Evolutionary conservation across 2,888 invertebrate genomes (phyloP).

Genomic region (Phalangium opilio): DNA sequence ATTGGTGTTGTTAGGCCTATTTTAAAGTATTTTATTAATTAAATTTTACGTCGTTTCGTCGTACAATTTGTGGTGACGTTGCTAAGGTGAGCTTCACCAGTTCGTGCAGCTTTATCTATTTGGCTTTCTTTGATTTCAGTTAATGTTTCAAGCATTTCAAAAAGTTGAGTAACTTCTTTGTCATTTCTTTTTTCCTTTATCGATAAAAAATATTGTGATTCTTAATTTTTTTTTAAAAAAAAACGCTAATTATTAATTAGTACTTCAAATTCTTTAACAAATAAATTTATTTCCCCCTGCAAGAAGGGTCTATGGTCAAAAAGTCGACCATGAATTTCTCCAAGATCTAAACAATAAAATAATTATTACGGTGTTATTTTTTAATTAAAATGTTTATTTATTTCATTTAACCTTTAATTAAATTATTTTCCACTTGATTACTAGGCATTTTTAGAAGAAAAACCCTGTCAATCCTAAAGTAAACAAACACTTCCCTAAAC

Average conservation of each 20-base stretch:
- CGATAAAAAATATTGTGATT: not conserved
- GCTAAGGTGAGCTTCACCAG: conserved; percentile 44
- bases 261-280: conserved; percentile 74
- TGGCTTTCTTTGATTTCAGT: conserved; percentile 61
- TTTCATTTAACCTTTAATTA: no score
- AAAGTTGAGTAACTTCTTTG: conserved; percentile 59
- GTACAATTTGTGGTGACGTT: conserved; percentile 43
- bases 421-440: no score
- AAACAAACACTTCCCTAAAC: no score
- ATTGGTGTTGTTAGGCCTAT: no score
- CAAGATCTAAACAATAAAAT: conserved; percentile 44
- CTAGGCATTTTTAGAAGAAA: no score
- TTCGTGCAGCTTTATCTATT: conserved; percentile 48
- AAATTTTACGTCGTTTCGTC: not conserved
- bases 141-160: conserved; percentile 55
- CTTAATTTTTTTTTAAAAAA: not conserved
- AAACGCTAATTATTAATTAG: conserved; percentile 11
- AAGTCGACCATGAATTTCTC: conserved; percentile 64
- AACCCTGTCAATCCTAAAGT: no score
- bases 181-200: conserved; percentile 63
- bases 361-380: no score
- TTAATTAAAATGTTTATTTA: no score
- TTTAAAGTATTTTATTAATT: no score
- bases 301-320: conserved; percentile 76
- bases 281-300: conserved; percentile 67